Conservation (phyloP, 2,113 vertebrate species). For the Macroglossus sobrinus region DNA sequence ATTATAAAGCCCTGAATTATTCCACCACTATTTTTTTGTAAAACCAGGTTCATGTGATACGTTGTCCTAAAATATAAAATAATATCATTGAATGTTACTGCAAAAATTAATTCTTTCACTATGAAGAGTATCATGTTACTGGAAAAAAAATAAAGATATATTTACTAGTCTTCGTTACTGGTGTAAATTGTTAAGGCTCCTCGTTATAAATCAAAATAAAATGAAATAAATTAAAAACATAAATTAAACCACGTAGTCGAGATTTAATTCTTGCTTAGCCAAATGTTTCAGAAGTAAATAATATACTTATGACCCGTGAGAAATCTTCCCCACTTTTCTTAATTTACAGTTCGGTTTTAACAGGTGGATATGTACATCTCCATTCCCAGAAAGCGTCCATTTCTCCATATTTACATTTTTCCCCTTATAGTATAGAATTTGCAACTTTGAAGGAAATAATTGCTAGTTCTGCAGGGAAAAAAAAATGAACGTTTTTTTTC, state of each 20-base stretch:
- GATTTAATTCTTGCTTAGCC: neutral
- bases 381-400: accelerated
- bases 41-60: constrained; percentile 1
- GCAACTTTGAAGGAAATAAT: neutral
- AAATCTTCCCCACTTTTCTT: neutral
- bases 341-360: neutral
- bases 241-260: neutral
- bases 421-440: neutral
- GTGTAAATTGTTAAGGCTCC: neutral
- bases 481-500: neutral
- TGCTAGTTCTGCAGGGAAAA: neutral
- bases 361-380: accelerated
- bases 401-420: neutral
- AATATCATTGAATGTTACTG: neutral
- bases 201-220: neutral
- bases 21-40: constrained; percentile 42
- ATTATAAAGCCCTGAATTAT: neutral
- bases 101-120: neutral
- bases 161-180: neutral
- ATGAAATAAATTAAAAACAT: neutral
- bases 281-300: neutral
- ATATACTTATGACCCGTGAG: neutral
- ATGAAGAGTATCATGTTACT: neutral
- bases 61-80: neutral
- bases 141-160: neutral